Evolutionary conservation across 1,140 invertebrate genomes (phyloP), one percentile per base, ranked within the genome.

Genomic region (Drosophila pseudoobscura): DNA sequence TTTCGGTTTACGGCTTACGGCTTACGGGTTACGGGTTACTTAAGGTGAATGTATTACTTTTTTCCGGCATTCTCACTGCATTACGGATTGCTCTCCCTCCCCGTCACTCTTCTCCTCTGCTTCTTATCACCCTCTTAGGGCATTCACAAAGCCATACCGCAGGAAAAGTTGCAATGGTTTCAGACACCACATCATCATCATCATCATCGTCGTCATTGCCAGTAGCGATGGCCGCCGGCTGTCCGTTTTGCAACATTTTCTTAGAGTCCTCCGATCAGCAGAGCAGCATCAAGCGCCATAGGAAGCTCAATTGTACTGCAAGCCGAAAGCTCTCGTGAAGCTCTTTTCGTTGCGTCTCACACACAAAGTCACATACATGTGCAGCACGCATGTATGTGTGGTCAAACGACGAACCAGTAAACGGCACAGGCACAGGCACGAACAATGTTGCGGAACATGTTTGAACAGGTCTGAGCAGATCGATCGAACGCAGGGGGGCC

Each of bases 1-100:
- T 43, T 41, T 29, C 43, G 41, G 43, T 17, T 63, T 56, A 56
- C 70, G 66, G 66, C 39, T 71, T 71, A 59, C 63, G 54, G 47
- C 39, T 46, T 72, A 24, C 57, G 20, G 29, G 39, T 73, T 64
- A 54, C 61, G 57, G 73, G 73, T 76, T 76, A 75, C 73, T 75
- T 68, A 76, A 56, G 72, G 73, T 76, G 73, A 75, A 75, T 50
- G 73, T 75, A 76, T 76, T 76, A 76, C 73, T 75, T 76, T 76
- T 39, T 65, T 75, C 53, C 52, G 60, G 53, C 29, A 55, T 56
- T 62, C 46, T 73, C 66, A 61, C 64, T 69, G 47, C 68, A 71
- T 70, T 70, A 70, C 68, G 41, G n/a, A 29, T 11, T 31, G 13
- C 26, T 24, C 4, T 11, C 26, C 5, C 20, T 17, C 0, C 15